Base-by-base conservation (phyloP, 2,888 invertebrate genomes). In the Drosophila vallismaia region DNA sequence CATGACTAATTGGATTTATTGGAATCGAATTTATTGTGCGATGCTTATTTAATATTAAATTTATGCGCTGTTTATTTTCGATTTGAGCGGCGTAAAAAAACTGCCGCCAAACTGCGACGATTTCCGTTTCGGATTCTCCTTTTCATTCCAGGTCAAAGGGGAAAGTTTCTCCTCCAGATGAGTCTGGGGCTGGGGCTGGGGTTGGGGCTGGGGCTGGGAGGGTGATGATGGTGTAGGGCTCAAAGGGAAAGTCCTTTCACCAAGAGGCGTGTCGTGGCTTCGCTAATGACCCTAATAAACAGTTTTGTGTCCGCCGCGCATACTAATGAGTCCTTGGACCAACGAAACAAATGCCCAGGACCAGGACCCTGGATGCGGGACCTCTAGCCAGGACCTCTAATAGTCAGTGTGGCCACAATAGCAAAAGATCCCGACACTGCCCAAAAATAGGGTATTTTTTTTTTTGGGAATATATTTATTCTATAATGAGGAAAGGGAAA, bases 1-100 rank as follows among this genome's bases (percentile, higher is more conserved):
- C 89, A 86, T 84, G 81, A 89, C 89, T 89, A 89, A 89, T 89
- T 89, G 89, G 89, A 89, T 89, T 88, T 84, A 89, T 88, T 88
- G 86, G 86, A 88, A 88, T 88, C 84, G 76, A 89, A 88, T 89
- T 88, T 88, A 89, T 86, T 86, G 86, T 81, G 86, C 77, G 88
- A 81, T 86, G 88, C 86, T 86, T 86, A 85, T 82, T 85, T 82
- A 79, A 82, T 85, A 79, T 84, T 76, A 76, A 82, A 77, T 79
- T 82, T 82, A 84, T 79, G 82, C 81, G 77, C 81, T 79, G 84
- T 76, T 81, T 81, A 79, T 72, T 79, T 81, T 74, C 60, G 38
- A 44, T 24, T 62, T 40, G 8, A 31, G 44, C 26, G 26, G 26
- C 28, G 26, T n/a, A 48, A 6, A 10, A 26, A 46, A 55, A 46